A percentile compares a stretch with the other conserved stretches of the same genome.
These are phyloP conservation scores for Heterochromis multidens DNA, from an alignment of 2,113 vertebrate species.

Conservation along the genomic window DNA sequence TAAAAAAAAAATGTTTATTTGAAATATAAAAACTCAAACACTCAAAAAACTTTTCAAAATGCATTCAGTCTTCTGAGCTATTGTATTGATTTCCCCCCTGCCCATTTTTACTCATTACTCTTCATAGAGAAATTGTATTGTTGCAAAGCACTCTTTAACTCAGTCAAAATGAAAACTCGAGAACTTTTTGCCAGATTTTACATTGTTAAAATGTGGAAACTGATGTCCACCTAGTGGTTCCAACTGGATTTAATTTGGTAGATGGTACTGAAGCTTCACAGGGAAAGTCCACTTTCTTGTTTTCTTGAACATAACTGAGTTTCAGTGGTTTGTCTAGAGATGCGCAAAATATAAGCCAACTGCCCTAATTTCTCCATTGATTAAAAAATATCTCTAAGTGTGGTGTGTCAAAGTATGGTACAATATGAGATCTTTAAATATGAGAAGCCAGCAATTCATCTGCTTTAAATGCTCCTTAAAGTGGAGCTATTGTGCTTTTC, in stretches of 20 bases:
- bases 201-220: neutral
- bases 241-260: neutral
- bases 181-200: neutral
- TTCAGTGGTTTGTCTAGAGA: neutral
- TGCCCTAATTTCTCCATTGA: neutral
- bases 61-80: neutral
- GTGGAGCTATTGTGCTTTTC: too few relatives aligned
- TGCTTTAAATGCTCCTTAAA: constrained; percentile 8
- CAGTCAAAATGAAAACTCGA: neutral
- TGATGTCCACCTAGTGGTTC: neutral
- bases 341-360: neutral
- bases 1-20: constrained; percentile 2
- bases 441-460: neutral
- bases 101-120: neutral
- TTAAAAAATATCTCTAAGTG: neutral
- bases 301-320: neutral
- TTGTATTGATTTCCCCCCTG: neutral
- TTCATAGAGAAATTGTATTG: neutral
- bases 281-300: neutral
- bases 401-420: too few relatives aligned
- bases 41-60: neutral
- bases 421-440: neutral
- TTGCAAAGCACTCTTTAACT: neutral
- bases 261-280: neutral
- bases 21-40: constrained; percentile 5